phyloP scores from a whole-genome alignment of 1,140 invertebrate species.

The Octopus sinensis region DNA sequence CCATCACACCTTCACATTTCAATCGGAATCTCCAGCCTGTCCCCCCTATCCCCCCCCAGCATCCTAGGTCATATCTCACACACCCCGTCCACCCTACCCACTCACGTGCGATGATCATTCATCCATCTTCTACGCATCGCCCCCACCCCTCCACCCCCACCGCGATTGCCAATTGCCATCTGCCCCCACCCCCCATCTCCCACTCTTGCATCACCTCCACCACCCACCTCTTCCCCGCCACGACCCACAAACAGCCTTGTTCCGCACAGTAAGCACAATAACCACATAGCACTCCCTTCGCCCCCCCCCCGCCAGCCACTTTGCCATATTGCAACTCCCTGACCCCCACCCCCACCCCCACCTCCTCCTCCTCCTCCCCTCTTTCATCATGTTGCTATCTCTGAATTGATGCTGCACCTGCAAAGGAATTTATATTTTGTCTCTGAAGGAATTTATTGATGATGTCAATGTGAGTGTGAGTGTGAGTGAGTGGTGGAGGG shows the following conservation, averaged over 20 bases:
- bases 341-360: background rate
- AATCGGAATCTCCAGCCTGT: conserved; percentile 10
- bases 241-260: too few species aligned
- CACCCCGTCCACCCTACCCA: conserved; percentile 15
- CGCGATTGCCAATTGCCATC: background rate
- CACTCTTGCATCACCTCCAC: conserved; percentile 19
- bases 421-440: too few species aligned
- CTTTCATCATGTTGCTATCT: too few species aligned
- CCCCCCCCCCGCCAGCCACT: conserved; percentile 14
- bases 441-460: too few species aligned
- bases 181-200: background rate
- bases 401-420: too few species aligned
- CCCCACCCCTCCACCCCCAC: conserved; percentile 17
- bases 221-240: conserved; percentile 7
- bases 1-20: conserved; percentile 8
- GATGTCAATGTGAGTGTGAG: too few species aligned
- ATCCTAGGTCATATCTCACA: background rate
- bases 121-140: background rate
- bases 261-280: too few species aligned
- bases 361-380: background rate
- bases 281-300: background rate
- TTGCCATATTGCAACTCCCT: conserved; percentile 9
- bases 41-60: conserved; percentile 13
- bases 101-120: conserved; percentile 3
- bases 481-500: too few species aligned